These are phyloP conservation scores for Eonycteris spelaea DNA, from an alignment of 2,113 vertebrate genomes.

Conservation along the genomic window DNA sequence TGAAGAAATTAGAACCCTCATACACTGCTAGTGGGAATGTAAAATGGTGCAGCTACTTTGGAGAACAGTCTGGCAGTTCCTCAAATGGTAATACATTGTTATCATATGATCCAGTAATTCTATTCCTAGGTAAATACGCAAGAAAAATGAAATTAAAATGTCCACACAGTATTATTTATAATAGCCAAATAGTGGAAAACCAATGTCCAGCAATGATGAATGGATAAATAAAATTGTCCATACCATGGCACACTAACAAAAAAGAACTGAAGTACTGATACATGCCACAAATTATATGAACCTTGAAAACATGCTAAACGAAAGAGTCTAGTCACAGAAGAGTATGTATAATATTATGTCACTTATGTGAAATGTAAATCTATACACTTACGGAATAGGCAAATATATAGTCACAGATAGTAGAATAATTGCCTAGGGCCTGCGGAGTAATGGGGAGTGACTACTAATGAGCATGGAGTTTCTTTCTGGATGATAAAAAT, in stretches of 20 bases:
- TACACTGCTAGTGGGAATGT: background rate
- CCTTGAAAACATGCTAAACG: background rate
- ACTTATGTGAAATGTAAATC: slow-evolving; percentile 4
- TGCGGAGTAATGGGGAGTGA: background rate
- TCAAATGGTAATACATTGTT: background rate
- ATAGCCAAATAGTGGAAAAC: background rate
- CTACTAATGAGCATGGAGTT: background rate
- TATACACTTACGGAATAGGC: background rate
- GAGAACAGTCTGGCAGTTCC: slow-evolving; percentile 10
- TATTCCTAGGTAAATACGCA: background rate
- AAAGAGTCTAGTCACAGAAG: background rate
- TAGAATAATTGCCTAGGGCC: background rate
- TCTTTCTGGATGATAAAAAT: background rate
- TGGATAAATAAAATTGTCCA: background rate
- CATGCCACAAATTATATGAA: background rate
- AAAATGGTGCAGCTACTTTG: background rate
- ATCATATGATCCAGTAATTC: background rate
- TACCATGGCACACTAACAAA: background rate
- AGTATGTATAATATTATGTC: background rate
- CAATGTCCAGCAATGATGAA: background rate
- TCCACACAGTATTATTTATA: background rate
- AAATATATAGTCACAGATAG: background rate
- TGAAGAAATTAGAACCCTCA: background rate
- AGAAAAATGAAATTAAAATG: slow-evolving; percentile 14
- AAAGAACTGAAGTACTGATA: background rate